Evolutionary conservation across 2,888 invertebrate species (phyloP), one percentile per base, ranked within the genome.

Genomic region (Melitaea athalia): DNA sequence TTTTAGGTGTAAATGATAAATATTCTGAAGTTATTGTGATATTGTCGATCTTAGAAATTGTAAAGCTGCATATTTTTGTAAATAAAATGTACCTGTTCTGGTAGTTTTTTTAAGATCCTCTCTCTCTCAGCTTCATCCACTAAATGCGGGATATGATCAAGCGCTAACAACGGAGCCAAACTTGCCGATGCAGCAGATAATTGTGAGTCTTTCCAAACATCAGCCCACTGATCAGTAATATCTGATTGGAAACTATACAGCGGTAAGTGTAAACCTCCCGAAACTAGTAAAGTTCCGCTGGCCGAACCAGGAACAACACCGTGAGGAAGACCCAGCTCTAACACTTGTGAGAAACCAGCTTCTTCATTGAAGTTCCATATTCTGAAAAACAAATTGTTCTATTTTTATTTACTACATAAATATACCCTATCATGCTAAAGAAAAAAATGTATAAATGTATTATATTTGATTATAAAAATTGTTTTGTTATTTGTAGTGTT

Each of bases 321-420:
- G 64, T 93, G 93, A 0, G 95, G 95, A 0, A 95, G 90, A 72
- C 94, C 94, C 0, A 95, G 88, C 77, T 95, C 95, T 0, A 95
- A 84, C 0, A 95, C 95, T 91, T 95, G 95, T 0, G 95, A 95
- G 80, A 95, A 95, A 0, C 95, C 95, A 0, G 95, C 94, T 83
- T 95, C 95, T 79, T 95, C 95, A 78, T 95, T 95, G 86, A 95
- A 95, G 80, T 95, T 95, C 95, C 95, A 95, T 70, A 95, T 94
- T 79, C 95, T 95, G 85, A 57, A 89, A 86, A 7, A 38, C 38
- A 38, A 38, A 38, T 38, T 38, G 38, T 38, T 38, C 1, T 7
- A 38, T 38, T 38, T 38, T 38, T 38, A 38, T 0, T 38, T 24
- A 24, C 1, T 24, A 24, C 3, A 24, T 24, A 24, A 24, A 24